A percentile compares a stretch with the other conserved stretches of the same genome.
Conservation (phyloP, 2,797 vertebrate species). For the Lateolabrax maculatus region DNA sequence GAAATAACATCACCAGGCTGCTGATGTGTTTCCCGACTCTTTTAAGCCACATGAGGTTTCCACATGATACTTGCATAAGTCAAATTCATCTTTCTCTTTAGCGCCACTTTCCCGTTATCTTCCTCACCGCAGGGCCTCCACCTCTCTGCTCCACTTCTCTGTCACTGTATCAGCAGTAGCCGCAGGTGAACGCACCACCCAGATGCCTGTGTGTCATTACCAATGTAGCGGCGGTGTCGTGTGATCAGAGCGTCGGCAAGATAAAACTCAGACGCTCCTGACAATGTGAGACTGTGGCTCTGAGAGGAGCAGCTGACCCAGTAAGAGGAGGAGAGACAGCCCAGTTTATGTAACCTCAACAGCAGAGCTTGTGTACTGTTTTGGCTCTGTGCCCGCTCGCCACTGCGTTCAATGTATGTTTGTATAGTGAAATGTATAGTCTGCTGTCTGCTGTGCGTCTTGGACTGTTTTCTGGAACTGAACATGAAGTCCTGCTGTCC, state of each 20-base stretch:
- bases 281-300: conserved; percentile 17
- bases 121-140: neutral
- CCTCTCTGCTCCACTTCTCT: conserved; percentile 8
- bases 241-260: conserved; percentile 29
- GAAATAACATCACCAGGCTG: neutral
- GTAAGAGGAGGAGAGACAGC: neutral
- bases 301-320: conserved; percentile 27
- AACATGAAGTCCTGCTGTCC: conserved; percentile 12
- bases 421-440: conserved; percentile 59
- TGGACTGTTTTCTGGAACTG: neutral
- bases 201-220: conserved; percentile 40
- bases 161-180: conserved; percentile 14
- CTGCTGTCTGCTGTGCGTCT: conserved; percentile 48
- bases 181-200: conserved; percentile 33
- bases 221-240: neutral
- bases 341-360: conserved; percentile 45
- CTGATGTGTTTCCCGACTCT: neutral
- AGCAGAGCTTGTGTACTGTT: conserved; percentile 20
- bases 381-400: conserved; percentile 21
- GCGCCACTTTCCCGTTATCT: conserved; percentile 10
- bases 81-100: conserved; percentile 12
- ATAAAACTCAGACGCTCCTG: conserved; percentile 20
- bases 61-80: neutral
- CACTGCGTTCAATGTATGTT: conserved; percentile 43
- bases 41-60: neutral